phyloP scores from a whole-genome alignment of 2,797 vertebrate species.

The Bradypus variegatus region DNA sequence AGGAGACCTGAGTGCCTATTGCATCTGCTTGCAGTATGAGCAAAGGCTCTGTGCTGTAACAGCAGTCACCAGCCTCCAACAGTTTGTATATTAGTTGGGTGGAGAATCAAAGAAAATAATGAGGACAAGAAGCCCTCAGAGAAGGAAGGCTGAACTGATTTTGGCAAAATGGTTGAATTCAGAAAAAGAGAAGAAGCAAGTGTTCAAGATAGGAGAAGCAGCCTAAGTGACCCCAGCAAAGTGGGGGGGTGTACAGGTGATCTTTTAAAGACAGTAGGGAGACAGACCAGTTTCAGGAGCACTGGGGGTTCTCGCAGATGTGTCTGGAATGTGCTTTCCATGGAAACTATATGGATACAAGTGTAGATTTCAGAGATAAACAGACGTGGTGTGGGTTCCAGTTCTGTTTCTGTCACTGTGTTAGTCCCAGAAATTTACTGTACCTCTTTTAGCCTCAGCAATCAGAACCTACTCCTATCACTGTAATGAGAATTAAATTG shows the following conservation, averaged over 20 bases:
- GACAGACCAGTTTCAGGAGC: not conserved
- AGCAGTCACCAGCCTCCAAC: not conserved
- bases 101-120: not conserved
- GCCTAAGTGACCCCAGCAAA: too few relatives aligned
- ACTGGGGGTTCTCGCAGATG: not conserved
- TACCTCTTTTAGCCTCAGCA: not conserved
- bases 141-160: not conserved
- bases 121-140: not conserved
- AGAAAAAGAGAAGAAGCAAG: not conserved
- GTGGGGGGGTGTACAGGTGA: not conserved
- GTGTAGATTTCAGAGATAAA: accelerated
- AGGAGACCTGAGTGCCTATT: not conserved
- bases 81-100: not conserved
- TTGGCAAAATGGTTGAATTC: not conserved
- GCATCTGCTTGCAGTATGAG: accelerated
- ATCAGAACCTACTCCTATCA: not conserved
- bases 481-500: not conserved
- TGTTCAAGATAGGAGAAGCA: not conserved
- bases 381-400: not conserved
- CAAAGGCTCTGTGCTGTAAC: not conserved
- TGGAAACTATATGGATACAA: accelerated
- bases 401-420: not conserved
- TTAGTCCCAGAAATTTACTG: not conserved
- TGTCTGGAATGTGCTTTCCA: not conserved
- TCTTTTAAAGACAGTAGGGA: not conserved